Conservation (phyloP, 2,888 invertebrate species). For the Diaprepes abbreviatus region DNA sequence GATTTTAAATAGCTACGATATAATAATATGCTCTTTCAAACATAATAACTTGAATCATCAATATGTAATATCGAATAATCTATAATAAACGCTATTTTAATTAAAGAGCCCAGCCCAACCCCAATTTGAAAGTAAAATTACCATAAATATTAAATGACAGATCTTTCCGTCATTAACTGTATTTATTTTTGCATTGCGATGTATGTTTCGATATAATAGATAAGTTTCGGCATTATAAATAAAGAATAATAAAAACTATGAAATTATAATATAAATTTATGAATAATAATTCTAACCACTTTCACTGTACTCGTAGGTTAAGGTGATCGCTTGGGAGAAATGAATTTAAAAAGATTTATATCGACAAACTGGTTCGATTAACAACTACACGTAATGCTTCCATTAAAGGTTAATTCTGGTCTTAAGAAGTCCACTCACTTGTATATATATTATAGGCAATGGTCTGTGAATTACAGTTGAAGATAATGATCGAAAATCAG, state of each 20-base stretch:
- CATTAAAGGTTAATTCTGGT: neutral
- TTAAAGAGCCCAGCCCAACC: constrained; percentile 22
- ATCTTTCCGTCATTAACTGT: constrained; percentile 1
- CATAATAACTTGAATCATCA: too few relatives aligned
- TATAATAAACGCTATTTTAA: neutral
- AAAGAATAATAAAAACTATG: neutral
- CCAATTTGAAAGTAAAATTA: constrained; percentile 18
- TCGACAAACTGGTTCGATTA: neutral
- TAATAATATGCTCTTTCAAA: too few relatives aligned
- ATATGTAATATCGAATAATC: neutral
- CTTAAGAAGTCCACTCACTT: neutral
- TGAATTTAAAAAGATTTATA: neutral
- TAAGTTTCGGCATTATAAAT: constrained; percentile 1
- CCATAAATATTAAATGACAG: constrained; percentile 8
- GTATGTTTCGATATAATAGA: constrained; percentile 17
- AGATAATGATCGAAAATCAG: too few relatives aligned
- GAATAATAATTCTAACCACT: constrained; percentile 3
- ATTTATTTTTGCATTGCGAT: constrained; percentile 10
- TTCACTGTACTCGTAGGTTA: constrained; percentile 21
- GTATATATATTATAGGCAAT: too few relatives aligned
- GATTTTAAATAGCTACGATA: too few relatives aligned
- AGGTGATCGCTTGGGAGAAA: constrained; percentile 8
- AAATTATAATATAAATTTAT: constrained; percentile 2
- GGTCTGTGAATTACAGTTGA: too few relatives aligned
- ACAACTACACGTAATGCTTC: neutral